phyloP scores from a whole-genome alignment of 2,888 invertebrate genomes.

The Epinotia nisella region DNA sequence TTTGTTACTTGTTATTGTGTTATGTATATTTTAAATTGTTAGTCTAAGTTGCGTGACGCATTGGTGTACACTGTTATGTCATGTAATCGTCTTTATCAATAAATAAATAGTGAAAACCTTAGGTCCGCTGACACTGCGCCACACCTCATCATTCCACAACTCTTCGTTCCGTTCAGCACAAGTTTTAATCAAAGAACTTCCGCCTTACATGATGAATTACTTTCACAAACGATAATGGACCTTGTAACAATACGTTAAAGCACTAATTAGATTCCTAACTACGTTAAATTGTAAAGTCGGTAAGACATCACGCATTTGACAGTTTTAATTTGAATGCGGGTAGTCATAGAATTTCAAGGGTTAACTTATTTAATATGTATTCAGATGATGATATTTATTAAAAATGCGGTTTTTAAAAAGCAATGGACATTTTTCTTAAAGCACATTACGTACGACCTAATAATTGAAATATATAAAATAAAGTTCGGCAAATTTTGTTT shows the following conservation, averaged over 20 bases:
- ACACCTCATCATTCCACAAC: conserved; percentile 54
- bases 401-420: no score
- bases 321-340: neutral
- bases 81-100: no score
- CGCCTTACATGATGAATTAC: conserved; percentile 34
- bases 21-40: no score
- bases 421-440: no score
- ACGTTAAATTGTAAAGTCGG: neutral
- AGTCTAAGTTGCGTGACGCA: no score
- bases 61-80: no score
- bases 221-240: conserved; percentile 8
- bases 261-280: neutral
- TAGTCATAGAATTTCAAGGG: neutral
- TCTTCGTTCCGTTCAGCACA: conserved; percentile 68
- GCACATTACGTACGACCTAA: no score
- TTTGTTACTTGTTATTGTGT: no score
- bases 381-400: neutral
- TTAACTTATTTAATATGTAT: neutral
- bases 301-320: conserved; percentile 9
- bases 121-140: conserved; percentile 6
- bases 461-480: no score
- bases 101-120: no score
- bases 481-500: no score
- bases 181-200: conserved; percentile 78
- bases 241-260: neutral